Evolutionary conservation across 2,888 invertebrate genomes (phyloP).

Genomic region (Papilio demoleus): DNA sequence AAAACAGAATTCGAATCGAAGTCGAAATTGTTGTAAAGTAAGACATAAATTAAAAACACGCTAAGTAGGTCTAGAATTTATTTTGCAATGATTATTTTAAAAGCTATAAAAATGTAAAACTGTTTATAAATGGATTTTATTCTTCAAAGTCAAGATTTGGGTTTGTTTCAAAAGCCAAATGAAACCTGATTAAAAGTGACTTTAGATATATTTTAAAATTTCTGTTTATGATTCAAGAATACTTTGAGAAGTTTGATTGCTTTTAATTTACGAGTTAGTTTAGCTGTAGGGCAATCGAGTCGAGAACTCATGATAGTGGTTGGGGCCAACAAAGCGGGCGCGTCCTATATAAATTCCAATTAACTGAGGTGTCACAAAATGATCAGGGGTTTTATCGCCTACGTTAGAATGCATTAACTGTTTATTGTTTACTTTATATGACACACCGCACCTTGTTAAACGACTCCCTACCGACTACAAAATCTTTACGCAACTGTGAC

Average conservation of each 20-base stretch:
- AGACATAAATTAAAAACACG: too few relatives aligned
- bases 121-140: too few relatives aligned
- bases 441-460: constrained; percentile 48
- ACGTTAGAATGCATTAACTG: constrained; percentile 51
- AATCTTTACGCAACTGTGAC: constrained; percentile 47
- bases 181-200: too few relatives aligned
- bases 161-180: too few relatives aligned
- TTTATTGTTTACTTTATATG: constrained; percentile 70
- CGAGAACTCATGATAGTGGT: not conserved
- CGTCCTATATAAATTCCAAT: constrained; percentile 78
- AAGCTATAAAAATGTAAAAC: too few relatives aligned
- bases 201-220: too few relatives aligned
- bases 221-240: too few relatives aligned
- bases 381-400: constrained; percentile 47
- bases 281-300: not conserved
- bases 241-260: too few relatives aligned
- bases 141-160: too few relatives aligned
- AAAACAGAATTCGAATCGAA: not conserved
- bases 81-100: too few relatives aligned
- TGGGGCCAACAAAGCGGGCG: constrained; percentile 45
- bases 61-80: too few relatives aligned
- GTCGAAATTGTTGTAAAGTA: not conserved
- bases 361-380: constrained; percentile 69
- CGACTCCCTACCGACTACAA: constrained; percentile 32
- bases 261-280: not conserved